Evolutionary conservation across 1,140 invertebrate genomes (phyloP).

Genomic region (Halyomorpha halys): DNA sequence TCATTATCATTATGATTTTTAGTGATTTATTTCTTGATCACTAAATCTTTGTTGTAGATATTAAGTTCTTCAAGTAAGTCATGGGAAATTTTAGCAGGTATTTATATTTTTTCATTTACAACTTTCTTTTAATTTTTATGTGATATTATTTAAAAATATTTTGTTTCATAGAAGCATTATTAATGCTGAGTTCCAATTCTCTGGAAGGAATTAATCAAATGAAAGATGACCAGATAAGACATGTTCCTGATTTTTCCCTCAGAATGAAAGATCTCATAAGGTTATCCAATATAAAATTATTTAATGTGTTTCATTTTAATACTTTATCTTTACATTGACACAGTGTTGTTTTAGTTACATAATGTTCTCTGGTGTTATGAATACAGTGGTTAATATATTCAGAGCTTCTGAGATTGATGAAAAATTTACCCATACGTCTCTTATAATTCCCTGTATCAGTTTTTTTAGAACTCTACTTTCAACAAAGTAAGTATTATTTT

Average conservation of each 20-base stretch:
- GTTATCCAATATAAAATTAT: background rate
- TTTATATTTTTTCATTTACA: background rate
- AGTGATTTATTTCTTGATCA: too few relatives aligned
- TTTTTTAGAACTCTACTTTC: background rate
- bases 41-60: background rate
- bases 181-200: background rate
- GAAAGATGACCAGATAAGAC: constrained; percentile 31
- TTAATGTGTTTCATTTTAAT: background rate
- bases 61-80: background rate
- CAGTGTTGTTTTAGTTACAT: constrained; percentile 3
- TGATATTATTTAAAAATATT: background rate
- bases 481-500: background rate
- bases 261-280: constrained; percentile 1
- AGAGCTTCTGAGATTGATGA: background rate
- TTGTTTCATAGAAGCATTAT: background rate
- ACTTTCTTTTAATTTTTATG: background rate
- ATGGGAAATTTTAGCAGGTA: background rate
- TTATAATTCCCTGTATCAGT: background rate
- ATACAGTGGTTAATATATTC: background rate
- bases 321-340: background rate
- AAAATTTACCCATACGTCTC: background rate
- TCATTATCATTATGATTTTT: too few relatives aligned
- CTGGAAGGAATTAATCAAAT: background rate
- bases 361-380: background rate
- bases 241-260: background rate